These are phyloP conservation scores for Limnephilus lunatus DNA, from an alignment of 2,888 invertebrate genomes.

Conservation along the genomic window DNA sequence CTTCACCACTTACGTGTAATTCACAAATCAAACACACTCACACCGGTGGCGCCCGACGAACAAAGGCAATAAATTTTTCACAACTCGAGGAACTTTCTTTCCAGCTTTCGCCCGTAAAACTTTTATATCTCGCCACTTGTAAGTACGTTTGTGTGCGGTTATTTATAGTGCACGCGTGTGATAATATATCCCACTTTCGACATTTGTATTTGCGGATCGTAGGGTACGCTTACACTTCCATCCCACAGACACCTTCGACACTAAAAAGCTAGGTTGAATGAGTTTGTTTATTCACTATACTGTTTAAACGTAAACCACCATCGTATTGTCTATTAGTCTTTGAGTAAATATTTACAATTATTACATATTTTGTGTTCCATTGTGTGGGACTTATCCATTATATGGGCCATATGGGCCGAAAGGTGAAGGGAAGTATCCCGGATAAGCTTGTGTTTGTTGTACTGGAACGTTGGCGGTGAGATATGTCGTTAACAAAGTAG, in stretches of 20 bases:
- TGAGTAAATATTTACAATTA: conserved; percentile 10
- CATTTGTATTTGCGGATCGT: conserved; percentile 49
- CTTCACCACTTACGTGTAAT: conserved; percentile 65
- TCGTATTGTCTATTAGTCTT: conserved; percentile 27
- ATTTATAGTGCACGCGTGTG: conserved; percentile 65
- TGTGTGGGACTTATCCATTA: conserved; percentile 80
- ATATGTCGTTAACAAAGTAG: conserved; percentile 89
- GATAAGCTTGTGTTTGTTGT: conserved; percentile 83
- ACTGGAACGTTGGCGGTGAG: conserved; percentile 88
- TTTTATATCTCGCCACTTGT: conserved; percentile 65
- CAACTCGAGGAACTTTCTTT: conserved; percentile 65
- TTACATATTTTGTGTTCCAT: neutral
- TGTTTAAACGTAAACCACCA: neutral
- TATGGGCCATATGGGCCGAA: conserved; percentile 86
- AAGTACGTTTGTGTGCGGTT: conserved; percentile 61
- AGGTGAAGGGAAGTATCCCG: conserved; percentile 87
- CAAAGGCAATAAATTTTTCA: conserved; percentile 67
- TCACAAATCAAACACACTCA: conserved; percentile 65
- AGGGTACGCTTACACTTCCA: conserved; percentile 15
- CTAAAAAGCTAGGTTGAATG: neutral
- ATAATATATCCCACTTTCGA: conserved; percentile 61
- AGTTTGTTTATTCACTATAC: neutral
- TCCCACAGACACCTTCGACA: conserved; percentile 20
- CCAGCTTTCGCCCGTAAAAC: conserved; percentile 63
- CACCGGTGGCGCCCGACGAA: conserved; percentile 56